Conservation (phyloP, 2,797 vertebrate genomes). For the Tinamus major region DNA sequence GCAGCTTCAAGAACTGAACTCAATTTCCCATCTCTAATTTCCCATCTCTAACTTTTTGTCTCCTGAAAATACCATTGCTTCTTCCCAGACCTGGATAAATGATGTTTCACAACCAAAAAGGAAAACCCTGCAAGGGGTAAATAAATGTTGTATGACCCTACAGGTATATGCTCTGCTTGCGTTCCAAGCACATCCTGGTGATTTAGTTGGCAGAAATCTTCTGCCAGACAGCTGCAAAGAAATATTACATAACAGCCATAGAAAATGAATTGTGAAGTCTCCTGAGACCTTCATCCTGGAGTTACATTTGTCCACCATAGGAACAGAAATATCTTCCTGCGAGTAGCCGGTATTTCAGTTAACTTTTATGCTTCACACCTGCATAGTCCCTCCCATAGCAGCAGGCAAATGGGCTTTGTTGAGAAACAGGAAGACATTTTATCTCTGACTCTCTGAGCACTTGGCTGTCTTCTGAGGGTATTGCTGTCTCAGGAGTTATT, state of each 20-base stretch:
- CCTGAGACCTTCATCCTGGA: neutral
- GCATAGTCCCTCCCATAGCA: fast-evolving
- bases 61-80: neutral
- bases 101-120: neutral
- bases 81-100: neutral
- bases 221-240: neutral
- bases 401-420: neutral
- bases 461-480: neutral
- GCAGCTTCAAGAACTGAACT: fast-evolving
- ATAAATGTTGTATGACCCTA: constrained; percentile 38
- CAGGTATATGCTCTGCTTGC: neutral
- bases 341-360: neutral
- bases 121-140: neutral
- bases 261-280: constrained; percentile 45
- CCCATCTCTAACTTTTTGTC: neutral
- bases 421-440: neutral
- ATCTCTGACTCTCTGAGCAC: neutral
- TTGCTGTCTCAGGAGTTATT: too few species aligned
- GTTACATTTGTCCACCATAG: neutral
- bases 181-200: neutral
- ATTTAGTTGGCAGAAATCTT: constrained; percentile 52
- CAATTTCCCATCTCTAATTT: neutral
- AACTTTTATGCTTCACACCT: fast-evolving
- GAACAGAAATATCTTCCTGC: neutral
- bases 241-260: constrained; percentile 34